phyloP scores from a whole-genome alignment of 2,888 invertebrate species.

The Alsophila aescularia region DNA sequence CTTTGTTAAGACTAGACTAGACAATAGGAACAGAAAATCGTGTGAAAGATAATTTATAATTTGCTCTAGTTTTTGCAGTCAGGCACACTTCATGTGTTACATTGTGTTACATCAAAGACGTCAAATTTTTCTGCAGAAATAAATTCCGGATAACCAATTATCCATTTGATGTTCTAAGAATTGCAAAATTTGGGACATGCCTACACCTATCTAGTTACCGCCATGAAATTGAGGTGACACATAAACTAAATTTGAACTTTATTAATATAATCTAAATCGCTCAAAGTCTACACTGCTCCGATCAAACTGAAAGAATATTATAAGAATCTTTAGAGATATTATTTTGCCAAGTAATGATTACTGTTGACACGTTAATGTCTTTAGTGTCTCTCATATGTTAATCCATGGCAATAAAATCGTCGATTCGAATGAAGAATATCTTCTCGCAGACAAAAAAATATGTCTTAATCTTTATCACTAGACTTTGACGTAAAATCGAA shows the following conservation, averaged over 20 bases:
- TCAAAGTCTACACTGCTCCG: constrained; percentile 1
- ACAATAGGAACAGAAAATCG: not conserved
- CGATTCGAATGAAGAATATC: constrained; percentile 32
- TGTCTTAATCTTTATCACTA: constrained; percentile 44
- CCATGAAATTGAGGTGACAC: constrained; percentile 63
- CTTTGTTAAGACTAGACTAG: not conserved
- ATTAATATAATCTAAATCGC: constrained; percentile 11
- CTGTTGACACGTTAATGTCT: constrained; percentile 24
- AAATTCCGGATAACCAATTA: constrained; percentile 4
- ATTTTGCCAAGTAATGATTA: constrained; percentile 18
- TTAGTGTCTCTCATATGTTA: constrained; percentile 6
- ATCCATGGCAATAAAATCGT: constrained; percentile 33
- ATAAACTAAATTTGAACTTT: constrained; percentile 39
- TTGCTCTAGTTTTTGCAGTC: constrained; percentile 1
- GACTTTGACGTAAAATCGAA: constrained; percentile 67
- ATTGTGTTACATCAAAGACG: constrained; percentile 13
- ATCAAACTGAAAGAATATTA: not conserved
- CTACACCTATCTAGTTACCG: constrained; percentile 56
- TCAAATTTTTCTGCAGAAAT: constrained; percentile 12
- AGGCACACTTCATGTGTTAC: constrained; percentile 16
- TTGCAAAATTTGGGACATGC: constrained; percentile 44
- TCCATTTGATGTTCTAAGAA: constrained; percentile 49
- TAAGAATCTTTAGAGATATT: constrained; percentile 3
- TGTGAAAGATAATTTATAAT: not conserved
- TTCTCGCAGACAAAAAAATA: constrained; percentile 36